Conservation (phyloP, 1,140 invertebrate genomes). For the Lepidurus arcticus region DNA sequence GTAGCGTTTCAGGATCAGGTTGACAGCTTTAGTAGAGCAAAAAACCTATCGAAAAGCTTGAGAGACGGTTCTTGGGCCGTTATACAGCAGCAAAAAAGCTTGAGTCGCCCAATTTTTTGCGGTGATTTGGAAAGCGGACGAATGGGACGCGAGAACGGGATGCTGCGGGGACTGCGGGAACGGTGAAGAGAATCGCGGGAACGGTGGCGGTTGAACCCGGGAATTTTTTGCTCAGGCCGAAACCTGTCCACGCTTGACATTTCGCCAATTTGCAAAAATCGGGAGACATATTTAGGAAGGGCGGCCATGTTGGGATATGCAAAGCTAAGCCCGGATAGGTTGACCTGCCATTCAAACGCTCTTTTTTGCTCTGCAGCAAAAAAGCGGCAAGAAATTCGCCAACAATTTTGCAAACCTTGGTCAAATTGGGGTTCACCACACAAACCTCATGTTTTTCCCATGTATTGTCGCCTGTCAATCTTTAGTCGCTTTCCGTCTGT, state of each 20-base stretch:
- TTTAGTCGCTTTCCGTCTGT: background rate
- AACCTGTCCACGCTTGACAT: background rate
- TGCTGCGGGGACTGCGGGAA: background rate
- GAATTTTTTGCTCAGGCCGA: background rate
- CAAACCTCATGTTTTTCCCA: conserved; percentile 3
- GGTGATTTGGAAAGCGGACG: background rate
- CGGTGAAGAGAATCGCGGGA: background rate
- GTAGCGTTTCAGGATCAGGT: background rate
- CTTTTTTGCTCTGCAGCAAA: conserved; percentile 11
- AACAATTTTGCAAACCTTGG: background rate
- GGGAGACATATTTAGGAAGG: background rate
- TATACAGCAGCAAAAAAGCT: conserved; percentile 6
- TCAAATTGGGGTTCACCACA: conserved; percentile 14
- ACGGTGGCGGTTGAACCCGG: background rate
- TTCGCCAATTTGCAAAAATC: background rate
- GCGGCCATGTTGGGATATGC: background rate
- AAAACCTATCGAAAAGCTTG: background rate
- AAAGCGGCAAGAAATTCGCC: background rate
- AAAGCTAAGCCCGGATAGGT: background rate
- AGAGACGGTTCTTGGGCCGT: background rate
- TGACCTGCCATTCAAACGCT: background rate
- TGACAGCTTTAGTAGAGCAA: conserved; percentile 15
- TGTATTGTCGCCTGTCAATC: background rate
- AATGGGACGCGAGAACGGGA: conserved; percentile 1
- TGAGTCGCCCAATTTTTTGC: background rate